Evolutionary conservation across 2,888 invertebrate genomes (phyloP), one percentile per base, ranked within the genome.

Genomic region (Coremacera marginata): DNA sequence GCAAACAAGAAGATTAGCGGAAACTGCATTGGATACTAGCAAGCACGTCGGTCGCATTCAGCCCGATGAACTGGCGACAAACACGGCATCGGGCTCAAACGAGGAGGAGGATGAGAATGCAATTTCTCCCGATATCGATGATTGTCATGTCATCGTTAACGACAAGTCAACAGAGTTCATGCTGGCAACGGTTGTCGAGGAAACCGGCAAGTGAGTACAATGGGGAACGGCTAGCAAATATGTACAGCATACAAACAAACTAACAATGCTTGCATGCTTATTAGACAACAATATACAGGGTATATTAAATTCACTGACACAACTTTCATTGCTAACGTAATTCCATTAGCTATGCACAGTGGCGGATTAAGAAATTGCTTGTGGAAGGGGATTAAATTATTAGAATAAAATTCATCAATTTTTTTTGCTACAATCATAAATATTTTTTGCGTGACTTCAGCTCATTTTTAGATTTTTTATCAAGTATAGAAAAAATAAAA

Each of bases 161-260:
- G 96, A 96, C 88, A 95, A 95, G 90, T 96, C 96, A 81, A 95
- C 96, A 1, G 96, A 96, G 86, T 96, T 96, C 88, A 96, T 97
- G 90, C 91, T 97, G 82, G 95, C 96, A 49, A 96, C 97, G 3
- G 96, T 96, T 77, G 94, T 94, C 76, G 95, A 95, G 88, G 96
- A 95, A 90, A 93, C 94, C 73, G 92, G 93, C 82, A 91, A 91
- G 95, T 95, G 92, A 94, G 95, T 93, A 75, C 16, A 16, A 44
- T 27, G n/a, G 52, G 51, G 62, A 27, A 34, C 44, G 19, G 52
- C 22, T 11, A 11, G 11, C 55, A 4, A 49, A 68, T 19, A 57
- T 27, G 31, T 34, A 44, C 37, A 14, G 37, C 37, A 71, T n/a
- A 70, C 22, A 3, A 70, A 51, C 57, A n/a, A 27, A 25, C 57